A percentile compares a stretch with the other conserved stretches of the same genome.
Evolutionary conservation across 2,888 invertebrate species (phyloP).

Genomic region (Bombylius major): DNA sequence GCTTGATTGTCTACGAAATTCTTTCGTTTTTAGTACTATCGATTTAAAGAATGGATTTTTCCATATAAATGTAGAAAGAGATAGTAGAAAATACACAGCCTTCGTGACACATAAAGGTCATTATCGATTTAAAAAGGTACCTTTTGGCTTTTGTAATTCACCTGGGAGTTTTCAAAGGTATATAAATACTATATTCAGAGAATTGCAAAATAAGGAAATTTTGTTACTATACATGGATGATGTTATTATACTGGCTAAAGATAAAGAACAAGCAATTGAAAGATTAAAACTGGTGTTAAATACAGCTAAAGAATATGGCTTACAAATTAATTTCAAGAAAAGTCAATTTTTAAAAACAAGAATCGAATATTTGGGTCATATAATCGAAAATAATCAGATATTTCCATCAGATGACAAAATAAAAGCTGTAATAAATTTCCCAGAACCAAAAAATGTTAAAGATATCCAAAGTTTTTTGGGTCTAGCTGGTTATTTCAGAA

Average conservation of each 20-base stretch:
- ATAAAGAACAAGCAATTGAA: neutral
- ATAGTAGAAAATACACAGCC: slow-evolving; percentile 22
- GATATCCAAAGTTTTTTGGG: slow-evolving; percentile 24
- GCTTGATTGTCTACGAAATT: slow-evolving; percentile 16
- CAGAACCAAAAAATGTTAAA: slow-evolving; percentile 18
- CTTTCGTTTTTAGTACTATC: slow-evolving; percentile 18
- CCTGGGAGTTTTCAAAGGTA: slow-evolving; percentile 24
- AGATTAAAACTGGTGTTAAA: slow-evolving; percentile 8
- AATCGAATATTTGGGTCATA: neutral
- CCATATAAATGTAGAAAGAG: slow-evolving; percentile 20
- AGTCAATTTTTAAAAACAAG: slow-evolving; percentile 6
- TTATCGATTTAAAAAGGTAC: slow-evolving; percentile 24
- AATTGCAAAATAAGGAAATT: neutral
- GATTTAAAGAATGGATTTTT: slow-evolving; percentile 22
- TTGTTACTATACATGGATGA: slow-evolving; percentile 1
- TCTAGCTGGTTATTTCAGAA: slow-evolving; percentile 25
- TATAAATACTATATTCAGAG: neutral
- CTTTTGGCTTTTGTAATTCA: slow-evolving; percentile 28
- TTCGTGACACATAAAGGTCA: slow-evolving; percentile 27
- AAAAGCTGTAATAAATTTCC: slow-evolving; percentile 19
- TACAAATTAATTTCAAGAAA: slow-evolving; percentile 16
- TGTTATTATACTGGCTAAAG: neutral
- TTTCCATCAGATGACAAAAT: slow-evolving; percentile 20
- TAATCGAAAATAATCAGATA: slow-evolving; percentile 5
- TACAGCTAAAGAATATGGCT: slow-evolving; percentile 9